Evolutionary conservation across 2,113 vertebrate species (phyloP), one percentile per base, ranked within the genome.

Genomic region (Ictalurus furcatus): DNA sequence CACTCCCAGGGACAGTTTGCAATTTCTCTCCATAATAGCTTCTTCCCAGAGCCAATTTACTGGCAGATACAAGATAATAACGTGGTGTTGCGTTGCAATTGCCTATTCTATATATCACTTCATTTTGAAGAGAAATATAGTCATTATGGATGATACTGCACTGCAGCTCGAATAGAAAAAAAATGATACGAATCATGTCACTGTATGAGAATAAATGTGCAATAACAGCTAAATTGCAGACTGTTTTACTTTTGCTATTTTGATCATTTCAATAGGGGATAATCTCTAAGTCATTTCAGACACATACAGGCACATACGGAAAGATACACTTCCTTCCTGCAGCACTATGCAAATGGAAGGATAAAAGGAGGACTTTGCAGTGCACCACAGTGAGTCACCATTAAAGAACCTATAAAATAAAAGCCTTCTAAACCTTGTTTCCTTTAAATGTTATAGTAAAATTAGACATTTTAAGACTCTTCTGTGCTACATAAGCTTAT

Each of bases 1-100:
- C 73, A 56, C 67, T 65, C 30, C 85, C 74, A 82, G 85, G 65
- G 65, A 81, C 82, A 90, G 86, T 67, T 69, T 80, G 54, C 84
- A 84, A 90, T 88, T 88, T 58, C 65, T 92, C 80, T 87, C 87
- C 12, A 86, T 90, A 90, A 88, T 90, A 76, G 81, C 61, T 85
- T 87, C 61, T 89, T 87, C 73, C 89, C 78, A 86, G 76, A 89
- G 89, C 71, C 85, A 87, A 69, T 91, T 88, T 91, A 74, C 67
- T 73, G 30, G 63, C 84, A 90, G 87, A 90, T 81, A 79, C 54
- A 74, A 63, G 88, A 90, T 86, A 90, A 92, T 69, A 88, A 78
- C 48, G 67, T 88, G 76, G 86, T 84, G 59, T 59, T 87, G 81
- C 74, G 90, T 89, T 80, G 59, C 74, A 92, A 84, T 81, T 73